Conservation (phyloP, 2,797 vertebrate species). For the Geotrypetes seraphini region DNA sequence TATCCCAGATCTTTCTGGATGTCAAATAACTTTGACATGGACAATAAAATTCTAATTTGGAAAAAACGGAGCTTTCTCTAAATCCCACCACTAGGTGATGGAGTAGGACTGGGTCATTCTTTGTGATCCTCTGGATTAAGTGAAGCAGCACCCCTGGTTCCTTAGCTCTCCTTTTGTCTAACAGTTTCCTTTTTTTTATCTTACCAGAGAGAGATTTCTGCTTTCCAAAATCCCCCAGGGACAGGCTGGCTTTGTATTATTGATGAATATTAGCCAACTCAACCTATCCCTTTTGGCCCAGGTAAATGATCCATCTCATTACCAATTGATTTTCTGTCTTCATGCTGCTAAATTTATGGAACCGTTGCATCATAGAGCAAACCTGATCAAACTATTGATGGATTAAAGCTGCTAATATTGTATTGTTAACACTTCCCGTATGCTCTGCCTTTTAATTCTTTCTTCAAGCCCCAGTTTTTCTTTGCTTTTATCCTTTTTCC, state of each 20-base stretch:
- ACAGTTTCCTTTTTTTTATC: neutral
- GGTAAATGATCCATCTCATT: conserved; percentile 19
- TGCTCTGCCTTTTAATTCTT: too few relatives aligned
- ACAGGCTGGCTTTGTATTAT: neutral
- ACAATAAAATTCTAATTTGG: too few relatives aligned
- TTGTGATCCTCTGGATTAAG: too few relatives aligned
- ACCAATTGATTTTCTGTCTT: conserved; percentile 34
- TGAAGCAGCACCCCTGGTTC: too few relatives aligned
- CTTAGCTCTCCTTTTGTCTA: neutral
- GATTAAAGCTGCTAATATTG: conserved; percentile 20
- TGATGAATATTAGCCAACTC: neutral
- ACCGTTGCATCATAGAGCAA: conserved; percentile 14
- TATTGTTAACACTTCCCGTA: neutral
- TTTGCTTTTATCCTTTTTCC: too few relatives aligned
- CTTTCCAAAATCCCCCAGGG: conserved; percentile 10
- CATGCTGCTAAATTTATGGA: conserved; percentile 28
- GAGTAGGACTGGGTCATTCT: too few relatives aligned
- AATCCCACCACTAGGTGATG: too few relatives aligned
- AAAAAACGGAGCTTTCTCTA: too few relatives aligned
- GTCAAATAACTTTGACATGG: too few relatives aligned
- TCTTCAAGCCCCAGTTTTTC: too few relatives aligned
- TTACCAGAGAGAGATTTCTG: conserved; percentile 4
- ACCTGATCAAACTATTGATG: conserved; percentile 20
- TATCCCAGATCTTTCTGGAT: too few relatives aligned
- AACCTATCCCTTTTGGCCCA: conserved; percentile 8